Evolutionary conservation across 2,113 vertebrate species (phyloP), one percentile per base, ranked within the genome.

Genomic region (Brachypteracias leptosomus): DNA sequence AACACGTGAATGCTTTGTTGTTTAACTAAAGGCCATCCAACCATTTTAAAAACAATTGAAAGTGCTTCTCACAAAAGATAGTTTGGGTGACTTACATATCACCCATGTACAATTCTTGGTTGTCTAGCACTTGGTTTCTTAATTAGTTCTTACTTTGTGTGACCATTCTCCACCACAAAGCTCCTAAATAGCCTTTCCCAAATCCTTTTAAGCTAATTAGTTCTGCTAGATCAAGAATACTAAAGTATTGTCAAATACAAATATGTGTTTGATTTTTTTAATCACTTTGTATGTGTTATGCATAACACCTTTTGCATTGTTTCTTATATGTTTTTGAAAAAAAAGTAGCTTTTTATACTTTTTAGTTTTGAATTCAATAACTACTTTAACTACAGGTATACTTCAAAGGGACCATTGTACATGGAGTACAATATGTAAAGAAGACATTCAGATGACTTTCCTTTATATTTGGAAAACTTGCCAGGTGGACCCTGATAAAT

Each of bases 321-420:
- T 98, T 98, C 98, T 97, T 98, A 98, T 97, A 97, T 97, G 98
- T 97, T 98, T 98, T 98, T 98, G 85, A 82, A 96, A 97, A 97
- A 93, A 94, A 96, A 97, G 89, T 97, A 97, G 97, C 97, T 98
- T 99, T 98, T 99, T 98, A 99, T 98, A 98, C 98, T 97, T 97
- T 98, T 98, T 98, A 98, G 98, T 98, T 98, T 97, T 95, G 91
- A 97, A 97, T 98, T 98, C 88, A 76, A 91, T 98, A 98, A 98
- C 96, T 98, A 98, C 98, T 98, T 98, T 98, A 98, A 98, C 98
- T 98, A 97, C 98, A 99, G 98, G 98, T 98, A 98, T 98, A 97
- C 97, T 97, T 98, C 97, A 98, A 98, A 98, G 98, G 98, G 98
- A 98, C 98, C 98, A 97, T 89, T 98, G 97, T 98, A 98, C 96